Conservation (phyloP, 2,888 invertebrate species). For the Polymixis lichenea region DNA sequence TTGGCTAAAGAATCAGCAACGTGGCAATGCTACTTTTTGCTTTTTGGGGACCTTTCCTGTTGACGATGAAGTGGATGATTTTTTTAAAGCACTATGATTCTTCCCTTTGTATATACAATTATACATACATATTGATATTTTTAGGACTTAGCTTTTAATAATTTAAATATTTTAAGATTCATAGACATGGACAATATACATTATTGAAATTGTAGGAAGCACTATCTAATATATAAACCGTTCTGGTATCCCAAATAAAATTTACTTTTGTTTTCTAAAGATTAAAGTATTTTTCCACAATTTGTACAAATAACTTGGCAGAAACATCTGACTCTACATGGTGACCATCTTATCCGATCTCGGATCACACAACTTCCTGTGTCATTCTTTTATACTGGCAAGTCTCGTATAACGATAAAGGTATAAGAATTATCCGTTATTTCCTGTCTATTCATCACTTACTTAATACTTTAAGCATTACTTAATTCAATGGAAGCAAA, state of each 20-base stretch:
- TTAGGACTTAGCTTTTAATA: no score
- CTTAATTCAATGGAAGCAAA: slow-evolving; percentile 8
- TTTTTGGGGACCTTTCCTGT: no score
- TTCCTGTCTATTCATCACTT: slow-evolving; percentile 32
- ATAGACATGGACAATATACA: no score
- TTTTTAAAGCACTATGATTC: no score
- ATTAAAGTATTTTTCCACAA: no score
- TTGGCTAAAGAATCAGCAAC: no score
- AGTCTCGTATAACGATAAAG: slow-evolving; percentile 17
- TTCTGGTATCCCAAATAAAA: neutral
- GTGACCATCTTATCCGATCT: slow-evolving; percentile 23
- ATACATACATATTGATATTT: no score
- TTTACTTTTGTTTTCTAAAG: neutral
- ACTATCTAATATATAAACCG: neutral
- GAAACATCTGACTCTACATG: neutral
- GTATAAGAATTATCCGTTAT: slow-evolving; percentile 31
- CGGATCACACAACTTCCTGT: slow-evolving; percentile 36
- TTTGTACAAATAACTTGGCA: neutral
- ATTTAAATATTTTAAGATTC: no score
- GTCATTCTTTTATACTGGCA: slow-evolving; percentile 18
- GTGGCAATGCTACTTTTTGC: no score
- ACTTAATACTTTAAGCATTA: slow-evolving; percentile 3
- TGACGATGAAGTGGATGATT: no score
- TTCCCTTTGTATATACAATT: no score
- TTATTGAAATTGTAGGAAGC: neutral